Evolutionary conservation across 1,140 invertebrate species (phyloP).

Genomic region (Drosophila sulfurigaster): DNA sequence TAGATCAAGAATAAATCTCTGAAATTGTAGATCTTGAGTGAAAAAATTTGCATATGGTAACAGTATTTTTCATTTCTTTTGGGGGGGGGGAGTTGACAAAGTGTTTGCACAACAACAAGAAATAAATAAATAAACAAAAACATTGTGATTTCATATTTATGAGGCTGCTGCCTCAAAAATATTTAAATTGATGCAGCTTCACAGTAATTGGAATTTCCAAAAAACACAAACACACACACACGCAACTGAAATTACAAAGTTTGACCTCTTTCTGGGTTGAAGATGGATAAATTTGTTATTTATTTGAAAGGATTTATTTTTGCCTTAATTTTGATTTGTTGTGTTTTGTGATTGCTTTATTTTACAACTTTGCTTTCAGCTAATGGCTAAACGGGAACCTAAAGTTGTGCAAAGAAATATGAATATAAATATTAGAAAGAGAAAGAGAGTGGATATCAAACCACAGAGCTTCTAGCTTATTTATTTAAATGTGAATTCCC

Average conservation of each 20-base stretch:
- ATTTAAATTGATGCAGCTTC: constrained; percentile 59
- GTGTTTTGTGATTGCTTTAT: neutral
- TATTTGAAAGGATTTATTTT: constrained; percentile 52
- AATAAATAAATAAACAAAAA: constrained; percentile 51
- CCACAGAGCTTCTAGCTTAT: neutral
- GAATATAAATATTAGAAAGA: neutral
- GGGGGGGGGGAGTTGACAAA: constrained; percentile 12
- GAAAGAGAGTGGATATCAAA: neutral
- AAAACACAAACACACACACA: constrained; percentile 33
- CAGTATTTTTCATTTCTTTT: constrained; percentile 3
- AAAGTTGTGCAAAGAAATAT: neutral
- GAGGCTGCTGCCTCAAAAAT: constrained; percentile 39
- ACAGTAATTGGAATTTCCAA: constrained; percentile 41
- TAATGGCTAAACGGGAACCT: neutral
- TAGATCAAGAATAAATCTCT: no score
- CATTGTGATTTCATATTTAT: constrained; percentile 66
- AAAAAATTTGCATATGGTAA: constrained; percentile 26
- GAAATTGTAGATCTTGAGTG: neutral
- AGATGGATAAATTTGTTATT: constrained; percentile 60
- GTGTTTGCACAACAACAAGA: constrained; percentile 51
- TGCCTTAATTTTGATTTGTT: constrained; percentile 1
- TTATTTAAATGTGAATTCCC: constrained; percentile 2
- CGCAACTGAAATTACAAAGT: constrained; percentile 54
- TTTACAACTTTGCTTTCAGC: neutral
- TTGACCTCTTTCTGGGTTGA: constrained; percentile 37